Evolutionary conservation across 2,888 invertebrate genomes (phyloP).

Genomic region (Norana najaformis): DNA sequence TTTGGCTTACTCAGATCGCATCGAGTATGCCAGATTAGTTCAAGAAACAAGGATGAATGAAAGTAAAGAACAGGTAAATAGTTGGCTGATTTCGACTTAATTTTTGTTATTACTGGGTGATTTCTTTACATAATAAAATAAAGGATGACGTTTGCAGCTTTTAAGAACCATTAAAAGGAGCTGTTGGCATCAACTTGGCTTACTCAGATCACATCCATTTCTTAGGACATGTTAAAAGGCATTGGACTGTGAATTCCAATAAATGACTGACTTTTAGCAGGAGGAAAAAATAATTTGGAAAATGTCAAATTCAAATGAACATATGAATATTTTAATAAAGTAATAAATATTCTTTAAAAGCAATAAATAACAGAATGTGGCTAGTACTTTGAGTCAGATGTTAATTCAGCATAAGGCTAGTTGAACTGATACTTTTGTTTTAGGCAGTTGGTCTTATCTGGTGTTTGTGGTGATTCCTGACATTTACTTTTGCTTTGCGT

Average conservation of each 20-base stretch:
- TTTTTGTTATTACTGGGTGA: neutral
- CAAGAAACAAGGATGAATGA: constrained; percentile 55
- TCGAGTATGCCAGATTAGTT: constrained; percentile 54
- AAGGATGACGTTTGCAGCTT: neutral
- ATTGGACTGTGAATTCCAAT: no score
- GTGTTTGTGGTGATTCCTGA: neutral
- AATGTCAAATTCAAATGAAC: no score
- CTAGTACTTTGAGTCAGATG: no score
- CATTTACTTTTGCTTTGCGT: neutral
- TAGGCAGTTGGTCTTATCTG: neutral
- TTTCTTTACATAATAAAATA: neutral
- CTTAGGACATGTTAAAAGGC: no score
- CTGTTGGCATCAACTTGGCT: no score
- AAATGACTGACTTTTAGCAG: no score
- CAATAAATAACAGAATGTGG: no score
- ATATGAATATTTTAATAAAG: no score
- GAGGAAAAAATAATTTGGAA: no score
- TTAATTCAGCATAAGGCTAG: neutral
- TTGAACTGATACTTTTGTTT: neutral
- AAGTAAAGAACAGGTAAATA: constrained; percentile 55
- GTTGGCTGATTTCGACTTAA: neutral
- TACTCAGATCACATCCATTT: no score
- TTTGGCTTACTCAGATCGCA: constrained; percentile 54
- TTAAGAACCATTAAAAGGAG: no score
- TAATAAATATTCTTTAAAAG: no score